These are phyloP conservation scores for Diabrotica balteata DNA, from an alignment of 2,888 invertebrate genomes.

Conservation along the genomic window DNA sequence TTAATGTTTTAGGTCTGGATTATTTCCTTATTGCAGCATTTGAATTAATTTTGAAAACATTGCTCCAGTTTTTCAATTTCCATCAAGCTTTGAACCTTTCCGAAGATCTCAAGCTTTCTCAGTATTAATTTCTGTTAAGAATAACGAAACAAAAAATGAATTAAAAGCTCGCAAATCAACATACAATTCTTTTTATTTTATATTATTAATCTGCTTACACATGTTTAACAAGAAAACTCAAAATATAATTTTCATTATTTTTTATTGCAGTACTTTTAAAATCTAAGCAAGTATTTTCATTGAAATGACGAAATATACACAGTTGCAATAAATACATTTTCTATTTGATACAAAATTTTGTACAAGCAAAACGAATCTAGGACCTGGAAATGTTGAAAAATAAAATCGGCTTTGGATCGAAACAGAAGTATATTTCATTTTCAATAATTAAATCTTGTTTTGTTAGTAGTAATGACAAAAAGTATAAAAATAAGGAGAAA, in stretches of 20 bases:
- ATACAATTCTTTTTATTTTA: conserved; percentile 34
- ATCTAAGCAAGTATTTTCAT: conserved; percentile 45
- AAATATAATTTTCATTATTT: conserved; percentile 35
- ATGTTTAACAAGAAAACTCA: conserved; percentile 39
- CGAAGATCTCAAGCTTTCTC: too few species aligned
- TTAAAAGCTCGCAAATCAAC: conserved; percentile 25
- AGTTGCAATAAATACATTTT: conserved; percentile 44
- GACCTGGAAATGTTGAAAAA: conserved; percentile 19
- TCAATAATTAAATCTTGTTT: conserved; percentile 31
- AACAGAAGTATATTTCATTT: conserved; percentile 33
- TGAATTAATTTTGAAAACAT: too few species aligned
- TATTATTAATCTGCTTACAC: conserved; percentile 38
- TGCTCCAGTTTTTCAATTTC: too few species aligned
- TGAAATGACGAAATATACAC: conserved; percentile 46
- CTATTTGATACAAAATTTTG: conserved; percentile 46
- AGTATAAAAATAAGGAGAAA: conserved; percentile 33
- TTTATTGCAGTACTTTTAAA: conserved; percentile 41
- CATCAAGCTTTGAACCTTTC: too few species aligned
- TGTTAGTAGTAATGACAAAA: conserved; percentile 38
- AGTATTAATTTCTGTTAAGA: too few species aligned
- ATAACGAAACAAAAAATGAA: conserved; percentile 1
- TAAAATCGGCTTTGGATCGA: conserved; percentile 30
- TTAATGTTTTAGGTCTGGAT: too few species aligned
- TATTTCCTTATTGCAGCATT: too few species aligned
- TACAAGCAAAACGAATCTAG: conserved; percentile 42